These are phyloP conservation scores for Druon quercuslanigerum DNA, from an alignment of 1,140 invertebrate species.

Conservation along the genomic window DNA sequence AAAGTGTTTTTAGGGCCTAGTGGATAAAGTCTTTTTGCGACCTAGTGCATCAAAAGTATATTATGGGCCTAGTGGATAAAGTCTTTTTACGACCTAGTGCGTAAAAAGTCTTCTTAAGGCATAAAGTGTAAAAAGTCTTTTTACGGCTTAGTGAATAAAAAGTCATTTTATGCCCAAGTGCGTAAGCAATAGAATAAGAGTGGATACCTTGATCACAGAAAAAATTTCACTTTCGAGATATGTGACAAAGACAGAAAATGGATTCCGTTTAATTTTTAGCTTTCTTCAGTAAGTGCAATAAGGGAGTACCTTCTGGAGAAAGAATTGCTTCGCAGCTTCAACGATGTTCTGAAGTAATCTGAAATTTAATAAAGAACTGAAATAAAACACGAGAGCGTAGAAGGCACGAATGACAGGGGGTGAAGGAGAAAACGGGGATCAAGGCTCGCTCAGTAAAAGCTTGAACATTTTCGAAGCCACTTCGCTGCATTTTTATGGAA, in stretches of 20 bases:
- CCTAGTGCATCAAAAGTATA: no score
- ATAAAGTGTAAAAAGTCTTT: no score
- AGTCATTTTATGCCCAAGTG: no score
- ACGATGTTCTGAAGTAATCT: constrained; percentile 18
- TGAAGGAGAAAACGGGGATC: background rate
- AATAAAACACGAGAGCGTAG: constrained; percentile 25
- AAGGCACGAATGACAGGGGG: background rate
- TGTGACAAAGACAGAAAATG: background rate
- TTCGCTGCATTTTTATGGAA: constrained; percentile 42
- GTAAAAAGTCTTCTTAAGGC: no score
- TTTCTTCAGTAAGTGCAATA: background rate
- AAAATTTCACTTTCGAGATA: background rate
- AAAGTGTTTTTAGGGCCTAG: no score
- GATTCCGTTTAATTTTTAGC: constrained; percentile 9
- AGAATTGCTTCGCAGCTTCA: constrained; percentile 4
- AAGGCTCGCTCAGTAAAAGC: background rate
- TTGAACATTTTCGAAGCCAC: constrained; percentile 11
- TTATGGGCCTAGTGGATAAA: no score
- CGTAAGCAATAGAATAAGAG: no score
- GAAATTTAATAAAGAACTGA: constrained; percentile 20
- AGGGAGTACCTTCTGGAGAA: constrained; percentile 17
- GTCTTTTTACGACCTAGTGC: no score
- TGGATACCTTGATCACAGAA: background rate
- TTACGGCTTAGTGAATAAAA: no score
- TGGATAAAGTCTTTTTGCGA: no score